Evolutionary conservation across 2,888 invertebrate genomes (phyloP).

Genomic region (Phengaris alcon): DNA sequence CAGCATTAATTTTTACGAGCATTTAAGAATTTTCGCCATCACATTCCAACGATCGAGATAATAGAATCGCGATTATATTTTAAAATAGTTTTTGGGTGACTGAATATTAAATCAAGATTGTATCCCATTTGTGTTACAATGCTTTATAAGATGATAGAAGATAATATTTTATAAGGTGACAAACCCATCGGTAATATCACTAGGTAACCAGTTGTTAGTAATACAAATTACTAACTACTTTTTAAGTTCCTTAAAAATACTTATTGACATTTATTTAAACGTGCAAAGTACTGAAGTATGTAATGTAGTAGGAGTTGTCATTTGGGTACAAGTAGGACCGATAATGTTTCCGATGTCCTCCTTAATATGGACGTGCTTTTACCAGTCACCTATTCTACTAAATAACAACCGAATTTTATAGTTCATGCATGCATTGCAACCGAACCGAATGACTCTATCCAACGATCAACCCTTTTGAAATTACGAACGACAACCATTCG

Average conservation of each 20-base stretch:
- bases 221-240: constrained; percentile 10
- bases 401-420: constrained; percentile 21
- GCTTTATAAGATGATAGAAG: no score
- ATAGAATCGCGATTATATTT: not conserved
- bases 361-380: not conserved
- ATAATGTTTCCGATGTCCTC: not conserved
- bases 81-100: not conserved
- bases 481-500: constrained; percentile 59
- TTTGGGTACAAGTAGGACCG: constrained; percentile 30
- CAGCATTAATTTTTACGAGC: not conserved
- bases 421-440: constrained; percentile 63
- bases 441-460: constrained; percentile 60
- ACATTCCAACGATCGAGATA: constrained; percentile 9
- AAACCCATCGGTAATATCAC: not conserved
- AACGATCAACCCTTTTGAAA: constrained; percentile 80
- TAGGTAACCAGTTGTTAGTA: not conserved
- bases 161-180: not conserved
- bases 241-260: not conserved
- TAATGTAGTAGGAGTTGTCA: not conserved
- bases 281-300: constrained; percentile 2
- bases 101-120: not conserved
- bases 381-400: constrained; percentile 20
- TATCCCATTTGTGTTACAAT: not conserved
- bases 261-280: not conserved
- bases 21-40: not conserved